These are phyloP conservation scores for Portevinia maculata DNA, from an alignment of 2,888 invertebrate species.

Conservation along the genomic window DNA sequence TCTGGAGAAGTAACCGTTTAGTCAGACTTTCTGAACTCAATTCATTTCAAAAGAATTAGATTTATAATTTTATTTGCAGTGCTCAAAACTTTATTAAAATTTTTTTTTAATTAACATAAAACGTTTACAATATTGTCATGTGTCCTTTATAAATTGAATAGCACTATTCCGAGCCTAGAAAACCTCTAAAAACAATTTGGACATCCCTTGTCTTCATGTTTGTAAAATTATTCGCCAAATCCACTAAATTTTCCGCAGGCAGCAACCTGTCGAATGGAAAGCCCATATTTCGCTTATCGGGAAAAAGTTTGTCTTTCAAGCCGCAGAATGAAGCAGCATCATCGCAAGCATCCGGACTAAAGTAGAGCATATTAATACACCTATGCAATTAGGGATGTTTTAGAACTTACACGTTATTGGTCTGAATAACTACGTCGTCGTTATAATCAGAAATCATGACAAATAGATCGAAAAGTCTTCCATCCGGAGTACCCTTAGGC, in stretches of 20 bases:
- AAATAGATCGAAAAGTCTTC: constrained; percentile 88
- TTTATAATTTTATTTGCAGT: no score
- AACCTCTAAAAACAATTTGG: constrained; percentile 84
- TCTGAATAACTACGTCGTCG: constrained; percentile 84
- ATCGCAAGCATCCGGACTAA: constrained; percentile 83
- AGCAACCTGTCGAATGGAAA: constrained; percentile 84
- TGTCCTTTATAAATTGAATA: background rate
- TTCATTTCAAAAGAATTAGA: no score
- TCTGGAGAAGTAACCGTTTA: no score
- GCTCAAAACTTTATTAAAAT: no score
- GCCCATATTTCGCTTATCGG: constrained; percentile 87
- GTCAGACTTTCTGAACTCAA: no score
- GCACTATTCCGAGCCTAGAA: background rate
- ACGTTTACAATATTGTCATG: background rate
- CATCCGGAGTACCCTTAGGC: constrained; percentile 88
- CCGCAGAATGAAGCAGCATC: constrained; percentile 89
- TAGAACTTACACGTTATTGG: constrained; percentile 72
- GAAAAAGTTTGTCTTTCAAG: constrained; percentile 86
- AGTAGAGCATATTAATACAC: background rate
- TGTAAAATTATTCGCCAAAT: constrained; percentile 84
- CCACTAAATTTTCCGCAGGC: constrained; percentile 85
- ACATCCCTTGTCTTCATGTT: constrained; percentile 89
- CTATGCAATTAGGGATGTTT: background rate
- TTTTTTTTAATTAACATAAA: no score
- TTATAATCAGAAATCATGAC: constrained; percentile 90